phyloP scores from a whole-genome alignment of 2,113 vertebrate species.

The Anser cygnoides region DNA sequence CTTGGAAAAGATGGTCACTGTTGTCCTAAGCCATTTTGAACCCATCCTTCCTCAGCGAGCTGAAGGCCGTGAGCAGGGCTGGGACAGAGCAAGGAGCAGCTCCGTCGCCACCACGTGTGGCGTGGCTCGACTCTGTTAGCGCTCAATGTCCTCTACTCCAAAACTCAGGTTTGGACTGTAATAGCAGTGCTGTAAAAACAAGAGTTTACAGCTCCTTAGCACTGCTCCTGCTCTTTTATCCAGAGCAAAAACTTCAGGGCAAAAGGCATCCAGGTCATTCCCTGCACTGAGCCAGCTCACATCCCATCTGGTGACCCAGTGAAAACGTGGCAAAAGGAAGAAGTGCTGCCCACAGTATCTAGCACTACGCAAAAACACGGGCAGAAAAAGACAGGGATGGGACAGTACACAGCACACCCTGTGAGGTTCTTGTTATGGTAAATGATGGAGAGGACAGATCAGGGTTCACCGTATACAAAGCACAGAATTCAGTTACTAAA shows the following conservation, averaged over 20 bases:
- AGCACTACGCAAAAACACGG: neutral
- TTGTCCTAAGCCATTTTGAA: neutral
- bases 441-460: neutral
- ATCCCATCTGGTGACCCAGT: neutral
- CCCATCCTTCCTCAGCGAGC: neutral
- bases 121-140: fast-evolving
- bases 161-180: neutral
- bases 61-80: neutral
- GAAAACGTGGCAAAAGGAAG: neutral
- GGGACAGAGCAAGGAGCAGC: neutral
- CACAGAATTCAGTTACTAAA: conserved; percentile 15
- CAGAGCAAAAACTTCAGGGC: neutral
- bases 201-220: neutral
- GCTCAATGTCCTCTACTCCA: neutral
- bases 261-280: neutral
- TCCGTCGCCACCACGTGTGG: neutral
- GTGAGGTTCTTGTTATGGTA: neutral
- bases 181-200: neutral
- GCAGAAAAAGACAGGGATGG: neutral
- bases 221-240: neutral
- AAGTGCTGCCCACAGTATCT: neutral
- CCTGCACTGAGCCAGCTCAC: neutral
- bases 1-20: fast-evolving
- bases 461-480: neutral
- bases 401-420: neutral